Evolutionary conservation across 2,797 vertebrate species (phyloP), one percentile per base, ranked within the genome.

Genomic region (Avahi laniger): DNA sequence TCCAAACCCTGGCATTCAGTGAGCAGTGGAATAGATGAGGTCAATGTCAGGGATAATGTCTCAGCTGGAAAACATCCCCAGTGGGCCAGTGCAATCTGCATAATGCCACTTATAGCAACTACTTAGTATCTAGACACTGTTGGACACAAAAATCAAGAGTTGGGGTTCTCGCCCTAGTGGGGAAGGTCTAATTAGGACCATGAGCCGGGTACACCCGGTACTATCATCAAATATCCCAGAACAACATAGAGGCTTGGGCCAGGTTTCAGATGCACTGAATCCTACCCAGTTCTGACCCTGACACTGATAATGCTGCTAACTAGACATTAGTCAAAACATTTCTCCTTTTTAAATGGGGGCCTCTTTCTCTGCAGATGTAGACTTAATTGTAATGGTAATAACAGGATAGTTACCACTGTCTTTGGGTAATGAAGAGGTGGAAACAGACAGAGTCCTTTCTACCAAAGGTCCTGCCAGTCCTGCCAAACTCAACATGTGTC

Each of bases 1-100:
- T 48, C 52, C 93, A 86, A 94, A 86, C 14, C 17, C 54, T 94
- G 52, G 69, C 72, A 82, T 61, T 79, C 41, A 11, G 12, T 72
- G 41, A 91, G 4, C 5, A 46, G 24, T 4, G 22, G 75, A 70
- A 52, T 76, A 65, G 61, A 61, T 43, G 54, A 5, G 15, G n/a
- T 81, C 14, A 61, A 52, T 38, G 50, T 85, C 61, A 84, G 59
- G 11, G 26, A 91, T 59, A 30, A 89, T 67, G 43, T 63, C 67
- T 88, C 46, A 72, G 67, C 28, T 78, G 57, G 78, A 18, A 93
- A 81, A 52, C 10, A 3, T 57, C 22, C 50, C 30, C 8, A 90
- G 83, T 43, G 33, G 41, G 33, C 6, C 28, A 26, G n/a, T 46
- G 13, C 43, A 12, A 43, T 84, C 43, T 81, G n/a, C 6, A 73